These are phyloP conservation scores for Ceuthmochares aereus DNA, from an alignment of 2,113 vertebrate genomes.

Conservation along the genomic window DNA sequence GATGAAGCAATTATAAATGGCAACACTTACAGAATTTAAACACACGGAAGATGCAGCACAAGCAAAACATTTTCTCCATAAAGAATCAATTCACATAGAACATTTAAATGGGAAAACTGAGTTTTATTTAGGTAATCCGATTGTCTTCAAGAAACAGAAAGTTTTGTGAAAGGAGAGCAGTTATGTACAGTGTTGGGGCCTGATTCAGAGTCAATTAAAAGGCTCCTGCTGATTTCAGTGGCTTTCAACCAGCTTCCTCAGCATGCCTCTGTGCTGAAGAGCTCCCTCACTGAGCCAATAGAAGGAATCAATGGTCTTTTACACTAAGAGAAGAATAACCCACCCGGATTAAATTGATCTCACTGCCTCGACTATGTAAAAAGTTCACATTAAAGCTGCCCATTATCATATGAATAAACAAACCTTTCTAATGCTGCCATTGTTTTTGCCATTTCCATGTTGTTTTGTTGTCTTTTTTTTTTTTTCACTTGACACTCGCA, in stretches of 20 bases:
- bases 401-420: constrained; percentile 64
- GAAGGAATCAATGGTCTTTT: constrained; percentile 67
- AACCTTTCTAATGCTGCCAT: constrained; percentile 14
- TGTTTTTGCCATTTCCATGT: constrained; percentile 29
- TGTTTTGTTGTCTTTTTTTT: background rate
- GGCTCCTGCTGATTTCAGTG: constrained; percentile 64
- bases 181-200: constrained; percentile 36
- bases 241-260: constrained; percentile 64
- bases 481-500: background rate
- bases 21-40: background rate
- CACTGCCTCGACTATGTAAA: constrained; percentile 15
- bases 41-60: background rate
- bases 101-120: background rate
- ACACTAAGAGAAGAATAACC: constrained; percentile 64
- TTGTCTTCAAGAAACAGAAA: constrained; percentile 44
- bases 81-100: background rate
- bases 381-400: constrained; percentile 50
- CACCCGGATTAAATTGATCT: constrained; percentile 70
- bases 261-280: constrained; percentile 29
- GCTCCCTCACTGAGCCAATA: constrained; percentile 41
- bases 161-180: constrained; percentile 29
- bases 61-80: constrained; percentile 12
- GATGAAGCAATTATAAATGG: constrained; percentile 41
- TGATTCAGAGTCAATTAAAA: constrained; percentile 65
- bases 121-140: constrained; percentile 50